A percentile compares a stretch with the other conserved stretches of the same genome.
Evolutionary conservation across 1,140 invertebrate genomes (phyloP).

Genomic region (Drosophila arizonae): DNA sequence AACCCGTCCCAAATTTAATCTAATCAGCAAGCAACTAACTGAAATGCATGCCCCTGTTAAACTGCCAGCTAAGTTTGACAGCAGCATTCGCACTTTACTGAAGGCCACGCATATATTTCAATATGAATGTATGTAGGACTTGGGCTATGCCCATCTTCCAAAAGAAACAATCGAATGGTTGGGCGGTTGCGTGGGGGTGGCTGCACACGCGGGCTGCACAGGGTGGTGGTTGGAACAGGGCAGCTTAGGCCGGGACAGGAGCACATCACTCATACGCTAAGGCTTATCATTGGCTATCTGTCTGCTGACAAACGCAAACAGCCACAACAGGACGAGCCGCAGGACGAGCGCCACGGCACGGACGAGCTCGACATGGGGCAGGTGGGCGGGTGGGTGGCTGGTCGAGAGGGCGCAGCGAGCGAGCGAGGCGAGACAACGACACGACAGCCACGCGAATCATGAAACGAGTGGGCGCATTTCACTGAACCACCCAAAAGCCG

Average conservation of each 20-base stretch:
- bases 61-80: background rate
- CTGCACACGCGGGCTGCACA: background rate
- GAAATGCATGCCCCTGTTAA: background rate
- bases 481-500: conserved; percentile 22
- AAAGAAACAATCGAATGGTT: conserved; percentile 9
- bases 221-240: conserved; percentile 12
- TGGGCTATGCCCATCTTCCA: background rate
- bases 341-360: conserved; percentile 7
- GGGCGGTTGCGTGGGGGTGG: conserved; percentile 12
- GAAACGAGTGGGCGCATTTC: conserved; percentile 30
- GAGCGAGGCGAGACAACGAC: conserved; percentile 2
- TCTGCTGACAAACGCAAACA: conserved; percentile 56
- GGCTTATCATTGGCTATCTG: conserved; percentile 63
- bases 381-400: background rate
- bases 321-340: conserved; percentile 24
- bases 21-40: no score
- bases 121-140: no score
- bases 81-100: background rate
- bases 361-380: background rate
- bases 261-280: conserved; percentile 57
- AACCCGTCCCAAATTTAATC: no score
- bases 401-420: conserved; percentile 9
- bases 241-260: conserved; percentile 14
- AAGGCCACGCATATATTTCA: no score
- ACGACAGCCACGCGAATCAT: conserved; percentile 22